These are phyloP conservation scores for Ceraclea dissimilis DNA, from an alignment of 2,888 invertebrate species.

Conservation along the genomic window DNA sequence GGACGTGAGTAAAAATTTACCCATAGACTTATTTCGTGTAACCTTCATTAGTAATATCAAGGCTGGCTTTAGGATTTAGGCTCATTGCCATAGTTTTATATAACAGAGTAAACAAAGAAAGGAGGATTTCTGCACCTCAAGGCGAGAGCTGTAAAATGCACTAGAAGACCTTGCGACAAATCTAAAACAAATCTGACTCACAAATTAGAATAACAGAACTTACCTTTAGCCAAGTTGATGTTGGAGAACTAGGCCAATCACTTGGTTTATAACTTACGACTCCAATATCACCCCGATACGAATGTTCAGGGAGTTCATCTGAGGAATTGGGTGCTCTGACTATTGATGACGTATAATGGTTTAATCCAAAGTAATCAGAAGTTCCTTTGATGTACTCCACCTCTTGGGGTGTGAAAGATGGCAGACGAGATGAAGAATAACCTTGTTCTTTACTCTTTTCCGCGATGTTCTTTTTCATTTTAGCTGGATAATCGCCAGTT, in stretches of 20 bases:
- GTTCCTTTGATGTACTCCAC: slow-evolving; percentile 47
- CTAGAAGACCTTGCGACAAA: no score
- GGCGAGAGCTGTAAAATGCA: no score
- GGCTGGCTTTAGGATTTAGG: no score
- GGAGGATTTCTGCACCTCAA: no score
- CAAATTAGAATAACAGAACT: no score
- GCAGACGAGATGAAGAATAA: slow-evolving; percentile 48
- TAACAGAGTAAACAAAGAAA: no score
- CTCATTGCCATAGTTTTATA: no score
- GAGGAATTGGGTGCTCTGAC: slow-evolving; percentile 16
- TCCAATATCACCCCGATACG: slow-evolving; percentile 11
- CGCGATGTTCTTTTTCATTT: slow-evolving; percentile 49
- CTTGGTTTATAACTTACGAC: slow-evolving; percentile 4
- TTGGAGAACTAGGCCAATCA: slow-evolving; percentile 14
- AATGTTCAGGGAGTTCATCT: not conserved
- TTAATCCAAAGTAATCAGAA: slow-evolving; percentile 64
- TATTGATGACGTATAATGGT: slow-evolving; percentile 53
- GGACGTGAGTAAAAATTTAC: no score
- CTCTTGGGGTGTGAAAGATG: slow-evolving; percentile 51
- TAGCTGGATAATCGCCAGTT: slow-evolving; percentile 53
- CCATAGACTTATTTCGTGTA: no score
- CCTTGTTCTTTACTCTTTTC: slow-evolving; percentile 51
- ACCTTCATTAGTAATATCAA: no score
- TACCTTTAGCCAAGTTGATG: slow-evolving; percentile 24
- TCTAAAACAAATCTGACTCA: no score